These are phyloP conservation scores for Cyprinodon brontotheroides DNA, from an alignment of 2,113 vertebrate genomes.

Conservation along the genomic window DNA sequence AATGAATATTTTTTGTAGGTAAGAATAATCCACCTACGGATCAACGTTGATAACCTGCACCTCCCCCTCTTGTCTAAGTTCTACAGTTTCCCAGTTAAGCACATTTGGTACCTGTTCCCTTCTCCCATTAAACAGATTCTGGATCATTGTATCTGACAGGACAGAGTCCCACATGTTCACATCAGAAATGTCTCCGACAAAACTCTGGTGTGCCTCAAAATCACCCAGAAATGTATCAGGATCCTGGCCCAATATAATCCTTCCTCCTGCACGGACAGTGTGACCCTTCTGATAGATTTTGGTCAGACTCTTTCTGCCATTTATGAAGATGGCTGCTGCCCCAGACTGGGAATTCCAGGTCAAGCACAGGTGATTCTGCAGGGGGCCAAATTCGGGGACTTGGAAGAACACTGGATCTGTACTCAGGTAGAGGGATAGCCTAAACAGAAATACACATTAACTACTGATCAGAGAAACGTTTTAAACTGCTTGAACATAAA, in stretches of 20 bases:
- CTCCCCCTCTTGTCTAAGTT: background rate
- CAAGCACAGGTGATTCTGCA: constrained; percentile 54
- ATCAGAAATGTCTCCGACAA: constrained; percentile 55
- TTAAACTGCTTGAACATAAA: background rate
- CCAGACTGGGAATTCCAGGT: constrained; percentile 56
- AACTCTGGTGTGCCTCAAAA: constrained; percentile 27
- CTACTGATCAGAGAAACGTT: too few relatives aligned
- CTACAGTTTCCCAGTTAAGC: constrained; percentile 39
- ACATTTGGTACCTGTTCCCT: background rate
- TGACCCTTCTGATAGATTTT: constrained; percentile 42
- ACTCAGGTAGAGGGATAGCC: constrained; percentile 27
- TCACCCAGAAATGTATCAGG: fast-evolving
- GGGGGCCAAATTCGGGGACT: constrained; percentile 1
- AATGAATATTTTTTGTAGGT: too few relatives aligned
- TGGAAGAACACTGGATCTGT: fast-evolving
- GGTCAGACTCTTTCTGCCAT: constrained; percentile 37
- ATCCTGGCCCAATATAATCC: constrained; percentile 56
- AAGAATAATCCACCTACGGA: constrained; percentile 6
- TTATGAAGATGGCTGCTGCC: constrained; percentile 25
- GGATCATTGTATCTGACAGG: constrained; percentile 18
- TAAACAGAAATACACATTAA: constrained; percentile 2
- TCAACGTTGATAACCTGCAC: constrained; percentile 28
- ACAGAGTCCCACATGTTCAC: constrained; percentile 55
- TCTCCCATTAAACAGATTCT: background rate
- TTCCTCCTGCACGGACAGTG: fast-evolving